Conservation (phyloP, 2,888 invertebrate genomes). For the Chaetogeoica ovagalla region DNA sequence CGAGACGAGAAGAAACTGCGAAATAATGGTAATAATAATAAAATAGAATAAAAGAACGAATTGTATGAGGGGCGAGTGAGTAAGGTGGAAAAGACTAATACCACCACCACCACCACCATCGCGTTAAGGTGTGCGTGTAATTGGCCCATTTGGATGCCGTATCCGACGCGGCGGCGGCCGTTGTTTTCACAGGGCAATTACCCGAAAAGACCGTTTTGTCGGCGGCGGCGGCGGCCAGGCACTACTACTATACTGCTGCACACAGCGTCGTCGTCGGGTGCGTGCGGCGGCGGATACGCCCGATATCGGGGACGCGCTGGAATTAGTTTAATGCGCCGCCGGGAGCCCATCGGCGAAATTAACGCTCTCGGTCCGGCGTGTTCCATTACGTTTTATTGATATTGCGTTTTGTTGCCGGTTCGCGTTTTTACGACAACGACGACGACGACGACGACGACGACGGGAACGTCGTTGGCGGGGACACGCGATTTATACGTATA, state of each 20-base stretch:
- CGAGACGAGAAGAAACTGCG: conserved; percentile 14
- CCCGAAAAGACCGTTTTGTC: conserved; percentile 40
- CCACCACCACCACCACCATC: not conserved
- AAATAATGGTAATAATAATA: conserved; percentile 36
- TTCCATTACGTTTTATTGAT: conserved; percentile 53
- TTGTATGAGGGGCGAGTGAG: not conserved
- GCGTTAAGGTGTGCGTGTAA: conserved; percentile 49
- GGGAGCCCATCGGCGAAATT: conserved; percentile 30
- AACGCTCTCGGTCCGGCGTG: conserved; percentile 31
- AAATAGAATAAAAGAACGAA: conserved; percentile 27
- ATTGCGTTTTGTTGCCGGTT: conserved; percentile 41
- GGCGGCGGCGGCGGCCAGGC: too few species aligned
- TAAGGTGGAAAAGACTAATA: not conserved
- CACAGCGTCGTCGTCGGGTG: not conserved
- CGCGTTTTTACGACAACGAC: conserved; percentile 44
- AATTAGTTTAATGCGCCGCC: conserved; percentile 44
- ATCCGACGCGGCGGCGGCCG: conserved; percentile 17
- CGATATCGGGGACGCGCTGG: conserved; percentile 30
- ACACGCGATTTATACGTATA: not conserved
- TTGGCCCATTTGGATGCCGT: conserved; percentile 50
- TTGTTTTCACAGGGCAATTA: conserved; percentile 47
- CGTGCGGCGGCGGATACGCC: not conserved
- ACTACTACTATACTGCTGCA: too few species aligned
- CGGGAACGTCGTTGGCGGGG: not conserved
- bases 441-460: conserved; percentile 6